Conservation (phyloP, 2,888 invertebrate genomes). For the Alitta virens region DNA sequence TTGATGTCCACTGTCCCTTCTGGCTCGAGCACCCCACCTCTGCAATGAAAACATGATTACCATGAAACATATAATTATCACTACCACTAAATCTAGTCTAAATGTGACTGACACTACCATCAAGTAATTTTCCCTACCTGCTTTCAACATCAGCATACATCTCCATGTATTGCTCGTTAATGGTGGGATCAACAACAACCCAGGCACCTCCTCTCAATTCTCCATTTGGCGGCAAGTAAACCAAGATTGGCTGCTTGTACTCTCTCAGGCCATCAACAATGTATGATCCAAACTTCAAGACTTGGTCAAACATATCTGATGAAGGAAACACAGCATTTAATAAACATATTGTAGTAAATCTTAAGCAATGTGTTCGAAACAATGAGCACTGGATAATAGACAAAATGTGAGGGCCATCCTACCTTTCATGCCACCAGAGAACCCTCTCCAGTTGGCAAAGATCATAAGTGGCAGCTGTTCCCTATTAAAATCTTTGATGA, state of each 20-base stretch:
- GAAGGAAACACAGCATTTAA: background rate
- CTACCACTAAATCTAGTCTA: too few relatives aligned
- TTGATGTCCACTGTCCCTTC: constrained; percentile 98
- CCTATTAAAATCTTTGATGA: constrained; percentile 91
- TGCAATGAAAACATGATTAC: constrained; percentile 46
- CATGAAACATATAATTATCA: too few relatives aligned
- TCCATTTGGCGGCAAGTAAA: constrained; percentile 95
- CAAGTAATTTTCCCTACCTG: constrained; percentile 58
- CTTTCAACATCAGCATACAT: constrained; percentile 95
- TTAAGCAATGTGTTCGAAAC: too few relatives aligned
- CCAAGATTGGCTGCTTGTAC: constrained; percentile 87
- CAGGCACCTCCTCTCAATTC: constrained; percentile 98
- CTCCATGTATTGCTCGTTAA: constrained; percentile 93
- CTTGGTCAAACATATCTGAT: constrained; percentile 66
- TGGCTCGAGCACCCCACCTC: constrained; percentile 94
- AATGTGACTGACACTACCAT: too few relatives aligned
- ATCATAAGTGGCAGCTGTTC: constrained; percentile 94
- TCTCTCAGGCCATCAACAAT: constrained; percentile 92
- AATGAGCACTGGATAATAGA: too few relatives aligned
- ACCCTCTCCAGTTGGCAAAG: constrained; percentile 99
- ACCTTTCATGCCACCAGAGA: constrained; percentile 98
- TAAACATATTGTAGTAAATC: too few relatives aligned
- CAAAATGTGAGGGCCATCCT: constrained; percentile 17
- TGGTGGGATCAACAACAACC: constrained; percentile 94
- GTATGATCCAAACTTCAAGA: constrained; percentile 97